Evolutionary conservation across 2,888 invertebrate species (phyloP).

Genomic region (Parnassius apollo): DNA sequence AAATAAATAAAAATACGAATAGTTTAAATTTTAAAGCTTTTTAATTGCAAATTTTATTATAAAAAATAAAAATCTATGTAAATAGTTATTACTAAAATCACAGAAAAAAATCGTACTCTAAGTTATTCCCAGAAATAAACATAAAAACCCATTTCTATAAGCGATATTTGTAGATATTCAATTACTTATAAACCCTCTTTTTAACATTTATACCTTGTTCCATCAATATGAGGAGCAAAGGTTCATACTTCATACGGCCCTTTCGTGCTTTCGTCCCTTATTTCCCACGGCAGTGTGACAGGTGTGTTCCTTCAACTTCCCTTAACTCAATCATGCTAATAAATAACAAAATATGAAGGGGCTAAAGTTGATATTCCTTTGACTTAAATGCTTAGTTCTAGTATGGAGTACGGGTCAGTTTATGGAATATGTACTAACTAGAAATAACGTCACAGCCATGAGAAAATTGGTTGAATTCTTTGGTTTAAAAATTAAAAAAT

Average conservation of each 20-base stretch:
- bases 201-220: slow-evolving; percentile 31
- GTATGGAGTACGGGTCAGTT: slow-evolving; percentile 12
- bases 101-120: too few relatives aligned
- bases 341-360: slow-evolving; percentile 4
- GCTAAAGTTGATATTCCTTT: slow-evolving; percentile 11
- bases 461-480: background rate
- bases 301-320: slow-evolving; percentile 35
- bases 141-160: slow-evolving; percentile 45
- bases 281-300: slow-evolving; percentile 42
- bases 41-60: too few relatives aligned
- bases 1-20: too few relatives aligned
- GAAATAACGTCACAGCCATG: slow-evolving; percentile 18
- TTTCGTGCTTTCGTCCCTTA: slow-evolving; percentile 29
- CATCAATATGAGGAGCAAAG: slow-evolving; percentile 31
- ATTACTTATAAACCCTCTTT: slow-evolving; percentile 23
- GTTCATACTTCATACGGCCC: slow-evolving; percentile 32
- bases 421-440: slow-evolving; percentile 14
- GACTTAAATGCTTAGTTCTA: background rate
- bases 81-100: too few relatives aligned
- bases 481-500: too few relatives aligned
- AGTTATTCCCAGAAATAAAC: too few relatives aligned
- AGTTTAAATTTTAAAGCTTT: too few relatives aligned
- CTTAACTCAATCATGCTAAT: slow-evolving; percentile 19
- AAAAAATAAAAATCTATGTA: too few relatives aligned
- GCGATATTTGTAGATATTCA: slow-evolving; percentile 56